phyloP scores from a whole-genome alignment of 2,797 vertebrate genomes.

The Gephyroberyx darwinii region DNA sequence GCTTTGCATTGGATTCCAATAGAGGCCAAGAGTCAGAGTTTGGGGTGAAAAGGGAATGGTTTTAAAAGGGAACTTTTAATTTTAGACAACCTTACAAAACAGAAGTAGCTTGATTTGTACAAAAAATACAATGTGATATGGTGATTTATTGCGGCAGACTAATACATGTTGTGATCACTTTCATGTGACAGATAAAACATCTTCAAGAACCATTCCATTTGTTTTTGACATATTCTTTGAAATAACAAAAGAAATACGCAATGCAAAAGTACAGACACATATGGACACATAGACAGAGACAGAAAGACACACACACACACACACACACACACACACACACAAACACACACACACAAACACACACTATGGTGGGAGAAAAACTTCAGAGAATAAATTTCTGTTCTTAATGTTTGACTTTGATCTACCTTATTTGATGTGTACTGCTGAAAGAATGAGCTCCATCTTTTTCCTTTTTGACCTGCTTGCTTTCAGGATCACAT shows the following conservation, averaged over 20 bases:
- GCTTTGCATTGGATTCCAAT: conserved; percentile 59
- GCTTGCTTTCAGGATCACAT: conserved; percentile 53
- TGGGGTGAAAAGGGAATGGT: conserved; percentile 39
- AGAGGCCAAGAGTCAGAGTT: conserved; percentile 37
- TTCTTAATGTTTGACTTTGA: conserved; percentile 76
- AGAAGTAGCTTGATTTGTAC: conserved; percentile 27
- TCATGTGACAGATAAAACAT: conserved; percentile 64
- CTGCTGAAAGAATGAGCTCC: conserved; percentile 63
- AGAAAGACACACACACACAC: conserved; percentile 27
- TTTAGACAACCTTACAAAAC: conserved; percentile 42
- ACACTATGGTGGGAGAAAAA: conserved; percentile 26
- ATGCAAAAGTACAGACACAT: background rate
- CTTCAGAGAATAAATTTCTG: conserved; percentile 57
- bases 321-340: conserved; percentile 21
- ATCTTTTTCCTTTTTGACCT: conserved; percentile 40
- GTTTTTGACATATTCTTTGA: conserved; percentile 57
- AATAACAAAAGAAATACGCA: conserved; percentile 54
- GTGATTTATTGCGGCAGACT: conserved; percentile 24
- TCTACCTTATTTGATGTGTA: conserved; percentile 75
- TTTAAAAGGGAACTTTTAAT: conserved; percentile 39
- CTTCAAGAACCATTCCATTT: conserved; percentile 43
- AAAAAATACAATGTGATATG: conserved; percentile 12
- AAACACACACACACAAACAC: too few relatives aligned
- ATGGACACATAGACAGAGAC: conserved; percentile 19
- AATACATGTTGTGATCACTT: conserved; percentile 58